Evolutionary conservation across 2,888 invertebrate genomes (phyloP), one percentile per base, ranked within the genome.

Genomic region (Pristionchus fissidentatus): DNA sequence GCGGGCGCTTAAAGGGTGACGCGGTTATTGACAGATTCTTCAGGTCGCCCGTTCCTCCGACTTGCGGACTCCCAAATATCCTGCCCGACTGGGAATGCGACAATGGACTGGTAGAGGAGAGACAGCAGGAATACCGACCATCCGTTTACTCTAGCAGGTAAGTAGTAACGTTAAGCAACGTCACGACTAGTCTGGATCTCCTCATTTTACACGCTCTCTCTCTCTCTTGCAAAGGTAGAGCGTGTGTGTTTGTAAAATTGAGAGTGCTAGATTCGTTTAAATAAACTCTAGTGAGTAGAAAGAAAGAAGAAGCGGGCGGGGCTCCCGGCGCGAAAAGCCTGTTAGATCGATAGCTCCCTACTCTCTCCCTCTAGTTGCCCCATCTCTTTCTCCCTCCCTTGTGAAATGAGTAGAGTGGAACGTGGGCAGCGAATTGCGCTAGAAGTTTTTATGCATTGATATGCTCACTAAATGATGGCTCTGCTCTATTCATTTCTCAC

Each of bases 121-220:
- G n/a, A 62, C 3, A 13, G 41, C 38, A 26, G 70, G 70, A 70
- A 70, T 70, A 78, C 80, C 70, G 26, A 52, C 82, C 77, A 77
- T 29, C 84, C 49, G 77, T 84, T 77, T 66, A 29, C 81, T 73
- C 80, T 32, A 70, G 73, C 46, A 43, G 70, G 70, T 70, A 70
- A n/a, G 70, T n/a, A n/a, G n/a, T n/a, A n/a, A n/a, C n/a, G n/a
- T n/a, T n/a, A n/a, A n/a, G n/a, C n/a, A n/a, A n/a, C n/a, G n/a
- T n/a, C n/a, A n/a, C n/a, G n/a, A n/a, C n/a, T n/a, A n/a, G n/a
- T n/a, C n/a, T n/a, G n/a, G n/a, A n/a, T n/a, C n/a, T n/a, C n/a
- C n/a, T n/a, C n/a, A n/a, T n/a, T n/a, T n/a, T n/a, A n/a, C n/a
- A n/a, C n/a, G n/a, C n/a, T n/a, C n/a, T n/a, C n/a, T n/a, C n/a